Evolutionary conservation across 2,113 vertebrate species (phyloP).

Genomic region (Colaptes auratus): DNA sequence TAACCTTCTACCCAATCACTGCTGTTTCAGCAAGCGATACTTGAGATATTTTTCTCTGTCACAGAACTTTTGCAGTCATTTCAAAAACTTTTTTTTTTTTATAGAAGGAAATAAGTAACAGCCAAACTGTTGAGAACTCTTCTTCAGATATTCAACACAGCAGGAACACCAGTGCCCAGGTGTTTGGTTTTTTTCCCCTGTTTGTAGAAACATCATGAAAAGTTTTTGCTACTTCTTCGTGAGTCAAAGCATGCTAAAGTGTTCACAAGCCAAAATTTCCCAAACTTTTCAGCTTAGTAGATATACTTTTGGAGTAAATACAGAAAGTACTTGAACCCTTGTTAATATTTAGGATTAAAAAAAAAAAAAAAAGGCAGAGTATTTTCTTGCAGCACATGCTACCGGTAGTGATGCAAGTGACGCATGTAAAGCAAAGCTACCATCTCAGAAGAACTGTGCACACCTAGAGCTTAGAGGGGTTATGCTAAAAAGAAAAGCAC

Average conservation of each 20-base stretch:
- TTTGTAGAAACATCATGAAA: neutral
- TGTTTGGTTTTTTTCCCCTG: neutral
- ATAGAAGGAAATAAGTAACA: neutral
- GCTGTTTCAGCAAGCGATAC: neutral
- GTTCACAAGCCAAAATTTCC: neutral
- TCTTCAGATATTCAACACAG: neutral
- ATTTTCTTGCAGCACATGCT: neutral
- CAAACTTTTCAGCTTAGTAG: neutral
- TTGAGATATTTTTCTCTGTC: neutral
- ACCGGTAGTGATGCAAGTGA: neutral
- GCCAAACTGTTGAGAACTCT: neutral
- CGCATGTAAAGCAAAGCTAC: neutral
- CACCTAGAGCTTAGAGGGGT: neutral
- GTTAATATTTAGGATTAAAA: neutral
- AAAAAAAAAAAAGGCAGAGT: too few species aligned
- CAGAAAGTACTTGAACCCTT: neutral
- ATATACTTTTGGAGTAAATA: neutral
- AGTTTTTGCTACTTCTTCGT: neutral
- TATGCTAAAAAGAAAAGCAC: neutral
- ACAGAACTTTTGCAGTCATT: neutral
- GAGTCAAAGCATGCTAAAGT: neutral
- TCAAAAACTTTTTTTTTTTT: neutral
- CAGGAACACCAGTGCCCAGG: neutral
- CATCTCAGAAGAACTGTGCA: neutral
- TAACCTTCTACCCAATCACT: neutral